A percentile compares a stretch with the other conserved stretches of the same genome.
Conservation (phyloP, 1,140 invertebrate species). For the Tigriopus japonicus region DNA sequence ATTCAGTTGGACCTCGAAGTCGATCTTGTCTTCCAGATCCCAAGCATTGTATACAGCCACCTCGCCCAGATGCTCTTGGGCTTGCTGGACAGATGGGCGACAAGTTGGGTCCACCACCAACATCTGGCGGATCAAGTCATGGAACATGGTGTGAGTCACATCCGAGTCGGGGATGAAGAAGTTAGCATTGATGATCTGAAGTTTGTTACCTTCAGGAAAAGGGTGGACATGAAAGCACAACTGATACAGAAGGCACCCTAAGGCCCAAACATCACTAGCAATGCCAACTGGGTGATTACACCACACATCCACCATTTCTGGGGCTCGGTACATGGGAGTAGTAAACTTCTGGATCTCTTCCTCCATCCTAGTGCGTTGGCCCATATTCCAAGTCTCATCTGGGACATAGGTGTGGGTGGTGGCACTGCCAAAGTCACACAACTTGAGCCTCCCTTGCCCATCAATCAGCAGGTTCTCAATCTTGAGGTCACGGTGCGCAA, state of each 20-base stretch:
- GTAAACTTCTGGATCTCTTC: constrained; percentile 54
- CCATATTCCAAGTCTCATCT: constrained; percentile 72
- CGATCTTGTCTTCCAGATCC: too few relatives aligned
- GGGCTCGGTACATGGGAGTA: constrained; percentile 44
- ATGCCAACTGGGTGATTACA: constrained; percentile 75
- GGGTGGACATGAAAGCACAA: constrained; percentile 87
- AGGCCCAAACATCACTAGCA: constrained; percentile 81
- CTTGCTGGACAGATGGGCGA: neutral
- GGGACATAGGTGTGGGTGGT: constrained; percentile 63
- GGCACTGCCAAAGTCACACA: constrained; percentile 97
- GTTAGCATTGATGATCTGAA: constrained; percentile 73
- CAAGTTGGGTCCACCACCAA: constrained; percentile 56
- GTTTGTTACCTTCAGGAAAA: constrained; percentile 87
- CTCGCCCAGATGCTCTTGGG: neutral
- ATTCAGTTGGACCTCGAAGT: too few relatives aligned
- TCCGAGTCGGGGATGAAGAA: constrained; percentile 63
- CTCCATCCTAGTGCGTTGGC: constrained; percentile 74
- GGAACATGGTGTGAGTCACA: constrained; percentile 57
- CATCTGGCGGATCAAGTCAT: constrained; percentile 77
- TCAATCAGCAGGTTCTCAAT: constrained; percentile 58
- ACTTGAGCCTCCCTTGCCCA: constrained; percentile 60
- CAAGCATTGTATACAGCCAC: too few relatives aligned
- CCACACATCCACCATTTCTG: constrained; percentile 74
- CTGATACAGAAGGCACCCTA: constrained; percentile 85
- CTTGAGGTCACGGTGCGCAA: constrained; percentile 83